A percentile compares a stretch with the other conserved stretches of the same genome.
phyloP scores from a whole-genome alignment of 1,140 invertebrate genomes.

The Elymnias hypermnestra region DNA sequence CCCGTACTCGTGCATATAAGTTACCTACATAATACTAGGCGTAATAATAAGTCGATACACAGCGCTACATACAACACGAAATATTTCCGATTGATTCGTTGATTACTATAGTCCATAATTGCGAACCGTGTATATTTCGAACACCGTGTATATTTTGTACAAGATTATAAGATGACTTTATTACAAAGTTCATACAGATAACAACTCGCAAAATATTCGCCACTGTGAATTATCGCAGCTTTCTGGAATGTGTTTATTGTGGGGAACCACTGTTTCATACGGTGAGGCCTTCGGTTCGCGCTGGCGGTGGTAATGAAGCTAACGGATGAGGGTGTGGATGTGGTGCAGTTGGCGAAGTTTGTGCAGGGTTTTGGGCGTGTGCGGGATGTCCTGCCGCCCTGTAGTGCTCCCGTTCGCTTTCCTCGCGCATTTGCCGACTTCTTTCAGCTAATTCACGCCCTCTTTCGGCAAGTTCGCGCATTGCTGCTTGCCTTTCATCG shows the following conservation, averaged over 20 bases:
- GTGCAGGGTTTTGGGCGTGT: slow-evolving; percentile 59
- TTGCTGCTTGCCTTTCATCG: slow-evolving; percentile 63
- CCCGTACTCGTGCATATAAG: slow-evolving; percentile 68
- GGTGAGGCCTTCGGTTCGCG: slow-evolving; percentile 62
- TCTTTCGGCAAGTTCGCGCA: slow-evolving; percentile 62
- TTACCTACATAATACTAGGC: slow-evolving; percentile 69
- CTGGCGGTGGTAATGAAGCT: slow-evolving; percentile 55
- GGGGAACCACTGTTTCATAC: slow-evolving; percentile 32
- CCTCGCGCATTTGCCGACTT: slow-evolving; percentile 68
- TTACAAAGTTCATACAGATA: slow-evolving; percentile 6
- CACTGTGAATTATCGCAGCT: slow-evolving; percentile 3
- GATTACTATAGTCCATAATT: slow-evolving; percentile 12
- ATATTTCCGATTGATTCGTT: slow-evolving; percentile 10
- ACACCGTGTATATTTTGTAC: slow-evolving; percentile 3
- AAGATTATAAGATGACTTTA: slow-evolving; percentile 6
- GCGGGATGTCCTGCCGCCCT: slow-evolving; percentile 50
- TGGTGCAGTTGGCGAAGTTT: slow-evolving; percentile 66
- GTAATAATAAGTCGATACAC: slow-evolving; percentile 63
- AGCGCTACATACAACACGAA: slow-evolving; percentile 50
- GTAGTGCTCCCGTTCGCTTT: slow-evolving; percentile 47
- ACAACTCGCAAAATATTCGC: slow-evolving; percentile 2
- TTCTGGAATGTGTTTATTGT: slow-evolving; percentile 48
- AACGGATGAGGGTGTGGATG: slow-evolving; percentile 48
- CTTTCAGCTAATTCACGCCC: slow-evolving; percentile 60
- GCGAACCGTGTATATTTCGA: too few relatives aligned